These are phyloP conservation scores for Drosophila lacteicornis DNA, from an alignment of 1,140 invertebrate species.

Conservation along the genomic window DNA sequence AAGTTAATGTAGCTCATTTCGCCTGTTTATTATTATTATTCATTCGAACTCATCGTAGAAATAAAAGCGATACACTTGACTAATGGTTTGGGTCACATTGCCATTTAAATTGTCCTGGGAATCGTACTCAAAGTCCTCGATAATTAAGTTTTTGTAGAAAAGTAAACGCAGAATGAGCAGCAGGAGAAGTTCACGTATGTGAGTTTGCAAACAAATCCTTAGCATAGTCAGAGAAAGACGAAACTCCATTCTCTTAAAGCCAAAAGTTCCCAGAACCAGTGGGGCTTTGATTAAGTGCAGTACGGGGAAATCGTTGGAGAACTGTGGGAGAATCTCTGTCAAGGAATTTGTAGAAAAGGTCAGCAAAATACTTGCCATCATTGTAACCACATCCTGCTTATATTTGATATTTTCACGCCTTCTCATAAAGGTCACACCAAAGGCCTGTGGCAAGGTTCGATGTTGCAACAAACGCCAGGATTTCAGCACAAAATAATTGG, in stretches of 20 bases:
- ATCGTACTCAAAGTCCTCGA: constrained; percentile 24
- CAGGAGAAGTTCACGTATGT: constrained; percentile 21
- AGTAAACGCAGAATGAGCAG: constrained; percentile 16
- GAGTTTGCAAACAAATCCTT: background rate
- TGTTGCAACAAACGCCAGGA: constrained; percentile 51
- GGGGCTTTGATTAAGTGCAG: constrained; percentile 8
- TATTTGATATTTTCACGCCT: background rate
- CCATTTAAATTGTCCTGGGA: constrained; percentile 42
- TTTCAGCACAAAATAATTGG: constrained; percentile 42
- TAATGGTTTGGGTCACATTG: constrained; percentile 66
- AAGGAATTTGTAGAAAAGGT: background rate
- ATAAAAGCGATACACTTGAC: constrained; percentile 60
- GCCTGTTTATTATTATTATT: constrained; percentile 48
- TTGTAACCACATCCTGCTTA: constrained; percentile 48
- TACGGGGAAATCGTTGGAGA: constrained; percentile 41
- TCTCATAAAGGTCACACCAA: constrained; percentile 47
- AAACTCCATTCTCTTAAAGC: background rate
- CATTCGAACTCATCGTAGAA: constrained; percentile 59
- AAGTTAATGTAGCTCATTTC: constrained; percentile 31
- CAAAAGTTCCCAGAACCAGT: constrained; percentile 15
- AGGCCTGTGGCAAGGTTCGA: constrained; percentile 54
- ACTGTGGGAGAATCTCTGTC: background rate
- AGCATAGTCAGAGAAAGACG: constrained; percentile 25
- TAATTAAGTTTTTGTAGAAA: constrained; percentile 11
- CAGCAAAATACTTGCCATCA: constrained; percentile 40